These are phyloP conservation scores for Ectemnius continuus DNA, from an alignment of 2,888 invertebrate genomes.

Conservation along the genomic window DNA sequence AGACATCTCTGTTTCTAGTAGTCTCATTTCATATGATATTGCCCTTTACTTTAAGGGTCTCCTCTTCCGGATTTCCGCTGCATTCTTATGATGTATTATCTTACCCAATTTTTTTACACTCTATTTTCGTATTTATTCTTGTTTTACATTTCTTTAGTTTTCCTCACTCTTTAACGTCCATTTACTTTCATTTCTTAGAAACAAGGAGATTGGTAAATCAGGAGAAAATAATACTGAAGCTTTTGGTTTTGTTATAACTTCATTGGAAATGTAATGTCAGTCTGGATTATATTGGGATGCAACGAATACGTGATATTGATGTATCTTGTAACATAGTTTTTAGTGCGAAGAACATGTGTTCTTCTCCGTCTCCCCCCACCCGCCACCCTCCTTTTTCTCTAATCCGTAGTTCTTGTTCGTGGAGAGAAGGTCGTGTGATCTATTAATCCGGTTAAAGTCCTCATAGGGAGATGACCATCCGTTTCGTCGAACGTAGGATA, in stretches of 20 bases:
- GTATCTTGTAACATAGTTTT: not conserved
- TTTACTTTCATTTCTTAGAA: too few relatives aligned
- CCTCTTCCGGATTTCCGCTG: slow-evolving; percentile 41
- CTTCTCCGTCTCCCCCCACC: not conserved
- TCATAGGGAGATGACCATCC: slow-evolving; percentile 48
- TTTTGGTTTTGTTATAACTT: too few relatives aligned
- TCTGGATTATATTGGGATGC: too few relatives aligned
- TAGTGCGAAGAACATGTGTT: not conserved
- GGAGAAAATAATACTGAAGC: too few relatives aligned
- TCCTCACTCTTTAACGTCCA: not conserved
- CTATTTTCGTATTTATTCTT: not conserved
- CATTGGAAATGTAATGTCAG: too few relatives aligned
- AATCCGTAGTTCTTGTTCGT: slow-evolving; percentile 15
- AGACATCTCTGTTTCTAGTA: slow-evolving; percentile 16
- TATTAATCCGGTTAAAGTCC: slow-evolving; percentile 59
- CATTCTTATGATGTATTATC: not conserved
- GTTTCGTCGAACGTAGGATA: slow-evolving; percentile 61
- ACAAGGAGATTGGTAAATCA: too few relatives aligned
- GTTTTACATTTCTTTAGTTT: not conserved
- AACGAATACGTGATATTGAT: too few relatives aligned
- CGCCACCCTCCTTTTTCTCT: too few relatives aligned
- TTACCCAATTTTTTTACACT: not conserved
- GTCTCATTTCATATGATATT: slow-evolving; percentile 22
- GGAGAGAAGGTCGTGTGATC: slow-evolving; percentile 39
- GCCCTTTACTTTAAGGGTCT: slow-evolving; percentile 24